These are phyloP conservation scores for Phthorimaea operculella DNA, from an alignment of 1,140 invertebrate genomes.

Conservation along the genomic window DNA sequence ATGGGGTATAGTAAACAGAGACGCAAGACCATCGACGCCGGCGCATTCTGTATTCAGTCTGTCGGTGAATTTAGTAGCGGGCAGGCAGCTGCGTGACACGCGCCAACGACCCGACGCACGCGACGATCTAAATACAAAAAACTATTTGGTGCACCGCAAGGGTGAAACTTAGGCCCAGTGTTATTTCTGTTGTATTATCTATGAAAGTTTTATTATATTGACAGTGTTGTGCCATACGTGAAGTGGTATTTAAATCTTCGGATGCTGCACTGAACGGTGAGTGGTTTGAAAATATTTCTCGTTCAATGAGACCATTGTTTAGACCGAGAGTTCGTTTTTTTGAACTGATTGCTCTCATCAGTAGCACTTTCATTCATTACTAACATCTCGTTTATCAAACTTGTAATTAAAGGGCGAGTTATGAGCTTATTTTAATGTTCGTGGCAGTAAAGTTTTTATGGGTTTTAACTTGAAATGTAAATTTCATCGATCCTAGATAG, in stretches of 20 bases:
- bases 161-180: conserved; percentile 43
- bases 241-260: conserved; percentile 10
- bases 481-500: conserved; percentile 35
- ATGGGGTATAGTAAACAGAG: conserved; percentile 59
- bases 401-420: conserved; percentile 50
- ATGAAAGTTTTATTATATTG: background rate
- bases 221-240: conserved; percentile 23
- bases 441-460: conserved; percentile 42
- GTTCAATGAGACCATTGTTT: conserved; percentile 54
- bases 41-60: conserved; percentile 38
- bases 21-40: conserved; percentile 34
- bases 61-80: conserved; percentile 46
- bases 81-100: conserved; percentile 44
- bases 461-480: conserved; percentile 47
- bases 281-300: conserved; percentile 49
- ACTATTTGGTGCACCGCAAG: conserved; percentile 37
- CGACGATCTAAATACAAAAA: conserved; percentile 38
- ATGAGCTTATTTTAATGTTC: conserved; percentile 35
- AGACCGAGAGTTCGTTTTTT: conserved; percentile 44
- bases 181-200: conserved; percentile 16
- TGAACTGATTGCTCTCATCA: conserved; percentile 27
- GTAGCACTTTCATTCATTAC: conserved; percentile 50
- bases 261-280: conserved; percentile 55
- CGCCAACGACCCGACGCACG: conserved; percentile 38
- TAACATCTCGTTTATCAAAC: conserved; percentile 48